Conservation (phyloP, 1,140 invertebrate genomes). For the Dreissena polymorpha region DNA sequence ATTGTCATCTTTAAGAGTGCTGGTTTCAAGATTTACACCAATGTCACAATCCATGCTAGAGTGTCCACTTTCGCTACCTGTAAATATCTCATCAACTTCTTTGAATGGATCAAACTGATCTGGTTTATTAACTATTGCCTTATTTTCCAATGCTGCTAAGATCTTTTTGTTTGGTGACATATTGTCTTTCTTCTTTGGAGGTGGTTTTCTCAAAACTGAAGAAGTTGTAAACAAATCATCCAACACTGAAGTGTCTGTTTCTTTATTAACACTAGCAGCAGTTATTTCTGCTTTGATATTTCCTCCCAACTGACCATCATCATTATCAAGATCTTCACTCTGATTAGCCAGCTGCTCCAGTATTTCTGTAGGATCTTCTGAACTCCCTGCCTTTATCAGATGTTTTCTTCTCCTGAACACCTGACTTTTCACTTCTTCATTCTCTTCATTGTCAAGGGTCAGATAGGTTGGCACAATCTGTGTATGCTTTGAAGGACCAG, state of each 20-base stretch:
- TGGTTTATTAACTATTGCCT: not conserved
- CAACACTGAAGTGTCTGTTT: conserved; percentile 12
- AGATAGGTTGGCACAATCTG: not conserved
- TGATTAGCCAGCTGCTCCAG: not conserved
- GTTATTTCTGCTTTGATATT: not conserved
- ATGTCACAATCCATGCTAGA: not conserved
- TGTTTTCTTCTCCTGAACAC: not conserved
- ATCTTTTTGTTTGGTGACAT: conserved; percentile 8
- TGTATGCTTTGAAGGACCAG: not conserved
- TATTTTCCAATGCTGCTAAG: not conserved
- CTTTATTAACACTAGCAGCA: not conserved
- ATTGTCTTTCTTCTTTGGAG: conserved; percentile 12
- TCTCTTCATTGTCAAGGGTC: not conserved
- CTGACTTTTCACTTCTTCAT: not conserved
- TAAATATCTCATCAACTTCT: conserved; percentile 25
- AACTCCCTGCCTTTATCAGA: not conserved
- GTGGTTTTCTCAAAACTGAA: conserved; percentile 12
- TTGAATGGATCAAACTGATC: conserved; percentile 18
- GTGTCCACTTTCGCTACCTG: not conserved
- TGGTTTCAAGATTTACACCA: conserved; percentile 12
- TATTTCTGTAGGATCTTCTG: not conserved
- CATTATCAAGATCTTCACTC: not conserved
- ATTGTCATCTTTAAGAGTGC: conserved; percentile 45
- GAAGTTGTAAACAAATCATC: conserved; percentile 39
- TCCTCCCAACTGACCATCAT: not conserved